Evolutionary conservation across 2,797 vertebrate genomes (phyloP), one percentile per base, ranked within the genome.

Genomic region (Gobionotothen gibberifrons): DNA sequence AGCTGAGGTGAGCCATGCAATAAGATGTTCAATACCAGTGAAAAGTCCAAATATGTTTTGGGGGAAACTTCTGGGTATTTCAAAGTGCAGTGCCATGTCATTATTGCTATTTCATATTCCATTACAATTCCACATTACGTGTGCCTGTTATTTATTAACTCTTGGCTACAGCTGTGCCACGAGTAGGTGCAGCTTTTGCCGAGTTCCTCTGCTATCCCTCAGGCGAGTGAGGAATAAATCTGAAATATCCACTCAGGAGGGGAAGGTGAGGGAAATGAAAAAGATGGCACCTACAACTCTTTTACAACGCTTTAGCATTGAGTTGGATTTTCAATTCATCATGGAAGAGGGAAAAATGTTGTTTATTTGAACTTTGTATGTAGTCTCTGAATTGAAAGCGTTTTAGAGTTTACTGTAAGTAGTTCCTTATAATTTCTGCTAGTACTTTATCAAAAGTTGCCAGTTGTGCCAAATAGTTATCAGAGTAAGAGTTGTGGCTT

Each of bases 91-190:
- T 6, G 22, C 48, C 66, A 22, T 21, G 54, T 57, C 72, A 77
- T 85, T 69, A 21, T 65, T 9, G 54, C 69, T 29, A 40, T 72
- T 87, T 85, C 62, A 73, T 76, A 74, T 90, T 74, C 79, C 81
- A 86, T 83, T 80, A 84, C 74, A 78, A 68, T 77, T 74, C 75
- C 82, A 82, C 71, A 85, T 85, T 75, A 76, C 76, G 67, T 70
- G 57, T 67, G 73, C 86, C 78, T 79, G 72, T 74, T 81, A 70
- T 85, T 84, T 87, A 89, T 87, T 84, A 87, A 90, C 81, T 82
- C 54, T 29, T 15, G 75, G 85, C 49, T 77, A 51, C 68, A 74
- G 79, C 77, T 1, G 77, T 60, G 72, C 43, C 75, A 83, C 42
- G 52, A 19, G 63, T 64, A 63, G 81, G 51, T 79, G 72, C 74